A percentile compares a stretch with the other conserved stretches of the same genome.
Evolutionary conservation across 1,140 invertebrate genomes (phyloP).

Genomic region (Temnothorax nylanderi): DNA sequence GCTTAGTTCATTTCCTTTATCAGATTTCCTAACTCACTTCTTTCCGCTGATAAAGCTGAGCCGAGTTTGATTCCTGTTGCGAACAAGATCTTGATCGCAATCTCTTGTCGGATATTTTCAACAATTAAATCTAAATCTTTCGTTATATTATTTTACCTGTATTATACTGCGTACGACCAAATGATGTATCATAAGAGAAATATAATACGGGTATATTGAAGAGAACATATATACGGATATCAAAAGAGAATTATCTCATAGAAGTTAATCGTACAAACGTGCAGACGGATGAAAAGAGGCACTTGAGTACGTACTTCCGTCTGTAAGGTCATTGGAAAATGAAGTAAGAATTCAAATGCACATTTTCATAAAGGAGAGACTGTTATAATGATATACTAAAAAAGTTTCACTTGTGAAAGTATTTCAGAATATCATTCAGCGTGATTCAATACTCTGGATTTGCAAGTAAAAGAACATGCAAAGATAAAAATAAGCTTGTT

Average conservation of each 20-base stretch:
- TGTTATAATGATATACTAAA: slow-evolving; percentile 19
- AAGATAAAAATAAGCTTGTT: not conserved
- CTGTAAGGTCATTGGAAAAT: slow-evolving; percentile 6
- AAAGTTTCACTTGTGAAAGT: not conserved
- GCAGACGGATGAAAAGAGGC: not conserved
- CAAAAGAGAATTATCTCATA: not conserved
- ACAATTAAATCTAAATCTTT: not conserved
- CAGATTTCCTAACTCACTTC: slow-evolving; percentile 38
- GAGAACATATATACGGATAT: not conserved
- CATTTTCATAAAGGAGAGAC: slow-evolving; percentile 10
- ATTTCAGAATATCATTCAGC: not conserved
- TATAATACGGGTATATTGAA: not conserved
- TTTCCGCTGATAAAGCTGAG: slow-evolving; percentile 22
- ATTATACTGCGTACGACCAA: not conserved
- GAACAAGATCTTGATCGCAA: not conserved
- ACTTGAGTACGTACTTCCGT: not conserved
- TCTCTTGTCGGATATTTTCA: not conserved
- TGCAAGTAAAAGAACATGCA: not conserved
- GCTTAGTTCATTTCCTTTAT: slow-evolving; percentile 52
- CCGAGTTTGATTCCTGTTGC: slow-evolving; percentile 2
- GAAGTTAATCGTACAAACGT: slow-evolving; percentile 7
- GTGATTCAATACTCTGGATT: not conserved
- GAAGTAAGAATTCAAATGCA: not conserved
- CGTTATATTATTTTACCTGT: not conserved
- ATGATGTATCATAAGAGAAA: not conserved